These are phyloP conservation scores for Chinchilla lanigera DNA, from an alignment of 2,113 vertebrate species.

Conservation along the genomic window DNA sequence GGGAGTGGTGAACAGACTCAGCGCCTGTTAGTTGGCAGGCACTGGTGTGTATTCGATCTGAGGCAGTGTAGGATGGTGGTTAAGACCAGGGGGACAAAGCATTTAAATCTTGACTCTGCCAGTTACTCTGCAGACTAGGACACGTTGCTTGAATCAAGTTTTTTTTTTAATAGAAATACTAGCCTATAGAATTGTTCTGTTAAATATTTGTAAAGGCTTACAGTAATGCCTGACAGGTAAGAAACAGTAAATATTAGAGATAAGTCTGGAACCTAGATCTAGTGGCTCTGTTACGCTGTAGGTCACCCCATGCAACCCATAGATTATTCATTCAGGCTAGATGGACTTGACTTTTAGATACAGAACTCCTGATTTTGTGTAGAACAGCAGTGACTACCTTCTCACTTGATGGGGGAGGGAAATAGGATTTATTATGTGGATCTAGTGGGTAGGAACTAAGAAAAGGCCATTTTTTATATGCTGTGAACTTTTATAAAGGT, in stretches of 20 bases:
- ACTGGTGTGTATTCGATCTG: too few species aligned
- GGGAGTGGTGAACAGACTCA: not conserved
- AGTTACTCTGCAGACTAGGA: not conserved
- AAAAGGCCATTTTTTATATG: not conserved
- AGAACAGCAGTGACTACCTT: not conserved
- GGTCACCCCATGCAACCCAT: not conserved
- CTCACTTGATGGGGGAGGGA: not conserved
- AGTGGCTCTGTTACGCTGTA: not conserved
- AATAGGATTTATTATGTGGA: not conserved
- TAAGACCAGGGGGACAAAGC: not conserved
- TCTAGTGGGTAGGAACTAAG: not conserved
- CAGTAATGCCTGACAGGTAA: not conserved
- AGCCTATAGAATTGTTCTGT: not conserved
- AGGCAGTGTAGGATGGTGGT: accelerated
- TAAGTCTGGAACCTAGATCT: not conserved
- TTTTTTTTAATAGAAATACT: not conserved
- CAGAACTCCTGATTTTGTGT: not conserved
- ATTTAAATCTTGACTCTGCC: not conserved
- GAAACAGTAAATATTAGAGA: not conserved
- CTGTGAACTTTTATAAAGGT: not conserved
- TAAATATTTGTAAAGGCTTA: not conserved
- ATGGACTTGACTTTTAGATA: not conserved
- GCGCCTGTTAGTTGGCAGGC: not conserved
- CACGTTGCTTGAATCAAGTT: not conserved
- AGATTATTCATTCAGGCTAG: not conserved